Percentiles rank a stretch among this genome's conserved stretches.
phyloP scores from a whole-genome alignment of 1,140 invertebrate genomes.

The Drosophila simulans region DNA sequence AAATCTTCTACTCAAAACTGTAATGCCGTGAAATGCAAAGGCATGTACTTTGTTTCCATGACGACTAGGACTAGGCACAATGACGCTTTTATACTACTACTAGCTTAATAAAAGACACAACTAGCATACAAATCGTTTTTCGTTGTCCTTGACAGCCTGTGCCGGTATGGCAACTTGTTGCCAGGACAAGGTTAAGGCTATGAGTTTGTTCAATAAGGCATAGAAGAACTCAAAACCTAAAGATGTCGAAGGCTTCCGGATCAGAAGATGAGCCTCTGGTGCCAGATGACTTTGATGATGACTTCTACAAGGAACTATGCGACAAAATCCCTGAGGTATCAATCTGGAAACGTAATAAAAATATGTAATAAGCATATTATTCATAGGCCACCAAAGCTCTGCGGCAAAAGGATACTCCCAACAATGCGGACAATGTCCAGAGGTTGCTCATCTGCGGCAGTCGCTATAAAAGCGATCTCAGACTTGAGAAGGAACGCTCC shows the following conservation, averaged over 20 bases:
- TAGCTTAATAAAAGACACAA: conserved; percentile 8
- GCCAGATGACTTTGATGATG: conserved; percentile 80
- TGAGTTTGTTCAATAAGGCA: conserved; percentile 60
- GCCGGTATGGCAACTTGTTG: conserved; percentile 72
- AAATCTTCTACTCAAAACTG: conserved; percentile 8
- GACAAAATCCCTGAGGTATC: conserved; percentile 77
- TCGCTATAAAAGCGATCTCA: conserved; percentile 73
- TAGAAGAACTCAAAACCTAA: background rate
- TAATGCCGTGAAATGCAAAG: background rate
- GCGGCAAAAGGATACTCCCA: conserved; percentile 79
- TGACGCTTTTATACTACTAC: conserved; percentile 9
- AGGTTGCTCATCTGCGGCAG: conserved; percentile 73
- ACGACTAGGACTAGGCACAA: conserved; percentile 12
- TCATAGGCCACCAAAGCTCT: conserved; percentile 72
- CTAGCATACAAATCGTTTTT: conserved; percentile 42
- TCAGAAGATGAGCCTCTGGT: conserved; percentile 81
- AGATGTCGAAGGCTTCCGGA: conserved; percentile 76
- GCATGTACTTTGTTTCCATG: conserved; percentile 39
- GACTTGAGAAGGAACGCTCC: conserved; percentile 51
- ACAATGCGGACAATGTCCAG: conserved; percentile 83
- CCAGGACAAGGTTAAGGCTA: conserved; percentile 36
- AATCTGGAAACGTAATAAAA: background rate
- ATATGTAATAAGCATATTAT: background rate
- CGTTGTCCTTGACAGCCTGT: conserved; percentile 40
- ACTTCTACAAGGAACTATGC: conserved; percentile 68